These are phyloP conservation scores for Tribolium freemani DNA, from an alignment of 2,888 invertebrate genomes.

Conservation along the genomic window DNA sequence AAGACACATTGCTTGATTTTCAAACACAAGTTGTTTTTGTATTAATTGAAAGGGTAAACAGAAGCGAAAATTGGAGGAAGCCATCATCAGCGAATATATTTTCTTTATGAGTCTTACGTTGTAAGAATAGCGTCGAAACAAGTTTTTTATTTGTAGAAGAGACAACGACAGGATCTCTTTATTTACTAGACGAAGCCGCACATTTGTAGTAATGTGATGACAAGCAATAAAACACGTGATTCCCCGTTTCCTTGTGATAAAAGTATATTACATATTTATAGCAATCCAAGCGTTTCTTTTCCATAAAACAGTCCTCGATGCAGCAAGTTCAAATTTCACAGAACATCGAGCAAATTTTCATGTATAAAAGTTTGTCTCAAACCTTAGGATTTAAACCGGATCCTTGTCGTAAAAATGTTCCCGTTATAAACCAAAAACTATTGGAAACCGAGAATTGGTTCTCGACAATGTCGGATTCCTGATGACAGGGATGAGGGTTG, in stretches of 20 bases:
- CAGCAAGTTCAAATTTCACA: constrained; percentile 36
- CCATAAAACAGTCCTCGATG: constrained; percentile 32
- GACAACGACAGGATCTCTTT: not conserved
- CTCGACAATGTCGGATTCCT: constrained; percentile 87
- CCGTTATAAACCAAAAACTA: constrained; percentile 92
- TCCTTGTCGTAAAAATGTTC: constrained; percentile 89
- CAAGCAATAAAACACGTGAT: not conserved
- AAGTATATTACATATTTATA: constrained; percentile 13
- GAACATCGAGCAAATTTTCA: constrained; percentile 18
- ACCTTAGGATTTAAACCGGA: constrained; percentile 89
- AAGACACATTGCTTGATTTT: too few species aligned
- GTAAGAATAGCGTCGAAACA: not conserved
- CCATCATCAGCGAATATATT: not conserved
- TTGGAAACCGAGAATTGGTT: constrained; percentile 98
- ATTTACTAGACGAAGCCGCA: constrained; percentile 3
- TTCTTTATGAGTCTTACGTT: not conserved
- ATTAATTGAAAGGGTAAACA: not conserved
- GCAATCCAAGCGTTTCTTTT: constrained; percentile 1
- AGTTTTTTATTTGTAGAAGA: not conserved
- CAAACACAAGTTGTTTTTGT: not conserved
- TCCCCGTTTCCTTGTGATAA: not conserved
- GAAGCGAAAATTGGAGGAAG: not conserved
- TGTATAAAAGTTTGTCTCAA: constrained; percentile 55
- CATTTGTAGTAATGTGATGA: not conserved
- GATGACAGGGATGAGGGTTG: constrained; percentile 83